Evolutionary conservation across 1,140 invertebrate genomes (phyloP).

Genomic region (Camponotus floridanus): DNA sequence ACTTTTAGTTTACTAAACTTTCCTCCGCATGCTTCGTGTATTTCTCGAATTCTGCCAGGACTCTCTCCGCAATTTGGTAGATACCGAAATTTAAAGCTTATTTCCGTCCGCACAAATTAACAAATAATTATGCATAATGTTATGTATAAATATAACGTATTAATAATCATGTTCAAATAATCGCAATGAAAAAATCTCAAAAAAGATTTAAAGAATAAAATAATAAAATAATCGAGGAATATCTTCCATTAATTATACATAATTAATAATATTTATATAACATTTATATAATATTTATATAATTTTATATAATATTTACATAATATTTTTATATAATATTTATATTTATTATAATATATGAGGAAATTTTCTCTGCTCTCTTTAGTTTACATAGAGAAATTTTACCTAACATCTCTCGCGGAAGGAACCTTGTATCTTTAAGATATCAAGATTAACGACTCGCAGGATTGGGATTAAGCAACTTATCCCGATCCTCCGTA

Average conservation of each 20-base stretch:
- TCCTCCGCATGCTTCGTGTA: not conserved
- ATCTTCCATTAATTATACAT: not conserved
- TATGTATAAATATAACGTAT: not conserved
- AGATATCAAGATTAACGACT: constrained; percentile 58
- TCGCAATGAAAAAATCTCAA: not conserved
- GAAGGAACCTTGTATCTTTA: constrained; percentile 12
- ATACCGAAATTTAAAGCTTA: not conserved
- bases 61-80: not conserved
- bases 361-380: not conserved
- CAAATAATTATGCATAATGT: not conserved
- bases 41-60: not conserved
- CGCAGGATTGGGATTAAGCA: constrained; percentile 52
- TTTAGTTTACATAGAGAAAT: not conserved
- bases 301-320: no score
- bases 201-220: no score
- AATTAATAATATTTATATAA: not conserved
- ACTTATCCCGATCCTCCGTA: constrained; percentile 42
- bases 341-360: no score
- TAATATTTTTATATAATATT: no score
- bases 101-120: not conserved
- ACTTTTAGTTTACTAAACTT: not conserved
- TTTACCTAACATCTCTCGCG: not conserved
- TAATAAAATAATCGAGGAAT: not conserved
- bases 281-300: no score
- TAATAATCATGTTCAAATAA: not conserved